phyloP scores from a whole-genome alignment of 2,113 vertebrate genomes.

The Ginglymostoma cirratum region DNA sequence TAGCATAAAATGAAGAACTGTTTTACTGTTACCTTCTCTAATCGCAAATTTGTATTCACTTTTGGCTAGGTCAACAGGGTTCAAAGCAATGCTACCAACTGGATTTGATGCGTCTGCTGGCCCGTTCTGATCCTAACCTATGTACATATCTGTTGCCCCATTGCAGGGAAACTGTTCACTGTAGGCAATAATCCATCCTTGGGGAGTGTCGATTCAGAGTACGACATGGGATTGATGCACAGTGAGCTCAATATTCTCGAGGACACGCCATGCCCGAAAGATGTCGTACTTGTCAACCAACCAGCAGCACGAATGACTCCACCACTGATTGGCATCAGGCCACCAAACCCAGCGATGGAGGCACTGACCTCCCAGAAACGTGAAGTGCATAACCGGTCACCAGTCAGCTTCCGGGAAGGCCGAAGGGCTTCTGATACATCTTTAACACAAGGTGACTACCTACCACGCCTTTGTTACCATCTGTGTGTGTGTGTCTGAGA shows the following conservation, averaged over 20 bases:
- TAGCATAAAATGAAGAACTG: not conserved
- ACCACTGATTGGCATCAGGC: conserved; percentile 70
- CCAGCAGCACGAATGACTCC: conserved; percentile 56
- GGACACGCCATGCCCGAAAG: conserved; percentile 69
- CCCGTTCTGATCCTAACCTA: not conserved
- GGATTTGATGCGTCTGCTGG: not conserved
- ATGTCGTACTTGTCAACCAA: conserved; percentile 64
- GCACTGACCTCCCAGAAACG: conserved; percentile 73
- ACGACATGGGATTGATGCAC: conserved; percentile 79
- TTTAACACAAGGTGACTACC: conserved; percentile 80
- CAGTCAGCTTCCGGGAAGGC: conserved; percentile 93
- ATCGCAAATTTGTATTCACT: not conserved
- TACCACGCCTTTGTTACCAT: not conserved
- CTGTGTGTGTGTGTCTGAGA: not conserved
- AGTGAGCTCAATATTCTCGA: conserved; percentile 77
- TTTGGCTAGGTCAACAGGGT: not conserved
- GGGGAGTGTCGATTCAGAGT: conserved; percentile 82
- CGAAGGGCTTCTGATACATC: conserved; percentile 91
- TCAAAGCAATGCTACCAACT: not conserved
- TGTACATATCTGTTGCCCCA: not conserved
- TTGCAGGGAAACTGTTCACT: conserved; percentile 74
- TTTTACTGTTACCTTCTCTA: not conserved
- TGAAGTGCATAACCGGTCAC: conserved; percentile 86
- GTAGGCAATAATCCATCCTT: conserved; percentile 78
- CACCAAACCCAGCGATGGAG: conserved; percentile 81